These are phyloP conservation scores for Dolichotis patagonum DNA, from an alignment of 2,113 vertebrate genomes.

Conservation along the genomic window DNA sequence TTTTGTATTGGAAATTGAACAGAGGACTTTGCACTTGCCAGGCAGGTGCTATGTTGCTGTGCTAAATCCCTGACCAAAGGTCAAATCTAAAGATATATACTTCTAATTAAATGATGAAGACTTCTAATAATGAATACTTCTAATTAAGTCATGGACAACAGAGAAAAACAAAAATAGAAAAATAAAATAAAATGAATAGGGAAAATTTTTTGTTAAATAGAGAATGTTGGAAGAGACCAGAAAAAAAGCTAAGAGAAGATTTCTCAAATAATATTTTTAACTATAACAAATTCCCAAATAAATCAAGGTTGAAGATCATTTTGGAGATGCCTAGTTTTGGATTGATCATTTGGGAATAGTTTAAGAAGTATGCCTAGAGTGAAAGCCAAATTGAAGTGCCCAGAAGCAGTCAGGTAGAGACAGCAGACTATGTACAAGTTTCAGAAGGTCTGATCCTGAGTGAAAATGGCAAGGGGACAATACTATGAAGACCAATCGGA, in stretches of 20 bases:
- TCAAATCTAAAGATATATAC: neutral
- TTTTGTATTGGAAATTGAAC: too few species aligned
- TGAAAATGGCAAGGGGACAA: neutral
- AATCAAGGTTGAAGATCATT: neutral
- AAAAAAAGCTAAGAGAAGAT: neutral
- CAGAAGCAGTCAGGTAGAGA: neutral
- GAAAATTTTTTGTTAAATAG: neutral
- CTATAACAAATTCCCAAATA: neutral
- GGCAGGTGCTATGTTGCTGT: too few species aligned
- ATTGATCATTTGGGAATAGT: neutral
- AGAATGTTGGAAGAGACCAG: neutral
- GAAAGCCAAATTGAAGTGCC: neutral
- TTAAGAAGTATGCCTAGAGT: neutral
- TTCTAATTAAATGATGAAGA: neutral
- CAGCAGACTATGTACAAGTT: neutral
- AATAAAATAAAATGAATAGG: neutral
- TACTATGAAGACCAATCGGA: neutral
- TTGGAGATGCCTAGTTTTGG: neutral
- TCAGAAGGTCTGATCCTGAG: neutral
- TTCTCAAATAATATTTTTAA: neutral
- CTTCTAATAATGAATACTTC: neutral
- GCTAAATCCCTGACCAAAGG: too few species aligned
- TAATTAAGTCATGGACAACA: neutral
- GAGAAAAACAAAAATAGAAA: neutral
- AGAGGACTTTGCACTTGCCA: too few species aligned